Percentiles rank a stretch among this genome's conserved stretches.
These are phyloP conservation scores for Canis aureus DNA, from an alignment of 2,113 vertebrate species.

Conservation along the genomic window DNA sequence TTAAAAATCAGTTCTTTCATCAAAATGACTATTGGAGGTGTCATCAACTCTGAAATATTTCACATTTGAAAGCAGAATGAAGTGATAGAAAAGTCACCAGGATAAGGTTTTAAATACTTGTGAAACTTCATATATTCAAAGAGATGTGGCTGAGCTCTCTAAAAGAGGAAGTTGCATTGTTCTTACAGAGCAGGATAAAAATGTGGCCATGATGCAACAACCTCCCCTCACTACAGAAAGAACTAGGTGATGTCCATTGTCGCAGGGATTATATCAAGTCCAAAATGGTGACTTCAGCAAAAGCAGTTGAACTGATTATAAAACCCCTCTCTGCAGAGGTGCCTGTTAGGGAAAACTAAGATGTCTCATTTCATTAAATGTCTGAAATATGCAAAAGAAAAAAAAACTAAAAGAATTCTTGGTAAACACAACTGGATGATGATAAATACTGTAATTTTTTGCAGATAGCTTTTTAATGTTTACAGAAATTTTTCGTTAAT, in stretches of 20 bases:
- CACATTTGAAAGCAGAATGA: constrained; percentile 1
- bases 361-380: background rate
- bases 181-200: constrained; percentile 27
- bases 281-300: constrained; percentile 21
- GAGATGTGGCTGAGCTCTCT: background rate
- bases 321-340: background rate
- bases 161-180: background rate
- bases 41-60: constrained; percentile 48
- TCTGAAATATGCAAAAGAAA: constrained; percentile 20
- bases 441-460: constrained; percentile 1
- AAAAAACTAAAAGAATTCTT: background rate
- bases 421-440: constrained; percentile 29
- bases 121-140: constrained; percentile 47
- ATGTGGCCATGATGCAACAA: background rate
- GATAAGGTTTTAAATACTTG: background rate
- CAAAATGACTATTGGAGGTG: background rate
- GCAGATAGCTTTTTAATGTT: constrained; percentile 70
- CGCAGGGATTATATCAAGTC: background rate
- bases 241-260: background rate
- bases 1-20: constrained; percentile 2
- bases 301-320: background rate
- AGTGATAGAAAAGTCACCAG: background rate
- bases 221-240: background rate
- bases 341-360: background rate
- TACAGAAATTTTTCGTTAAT: constrained; percentile 60